Base-by-base conservation (phyloP, 2,888 invertebrate genomes). In the Agonopterix arenella region DNA sequence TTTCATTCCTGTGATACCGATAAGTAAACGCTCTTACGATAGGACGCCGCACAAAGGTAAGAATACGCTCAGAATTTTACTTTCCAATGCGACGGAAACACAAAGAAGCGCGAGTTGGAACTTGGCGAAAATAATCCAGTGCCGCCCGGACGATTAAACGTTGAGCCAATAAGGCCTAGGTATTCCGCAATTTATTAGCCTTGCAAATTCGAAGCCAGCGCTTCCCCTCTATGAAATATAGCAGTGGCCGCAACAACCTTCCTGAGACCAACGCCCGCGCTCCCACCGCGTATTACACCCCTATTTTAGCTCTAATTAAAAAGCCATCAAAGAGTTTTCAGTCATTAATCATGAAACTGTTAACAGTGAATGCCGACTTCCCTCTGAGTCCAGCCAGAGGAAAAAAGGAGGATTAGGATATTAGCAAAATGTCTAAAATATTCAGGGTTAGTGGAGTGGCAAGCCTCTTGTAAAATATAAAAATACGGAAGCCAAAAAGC, bases 341-440 rank as follows among this genome's bases (percentile, higher is more conserved):
- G 84, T 82, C 89, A 89, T 89, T 89, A 89, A 89, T 89, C 89
- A 89, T 86, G 88, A 84, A 86, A 88, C 88, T 88, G 89, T 88
- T 88, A 89, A 82, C 86, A 74, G 71, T 84, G 83, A 84, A 88
- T 84, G 76, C 82, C 76, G 80, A 80, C 84, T 85, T 81, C 73
- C 78, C 79, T 73, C 68, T 58, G 63, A 79, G 75, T 75, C 73
- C 69, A 28, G 28, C 7, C 62, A 51, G 67, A 73, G 70, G 74
- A 81, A 83, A 86, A 77, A 84, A 84, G 66, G 70, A 79, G 76
- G 78, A 83, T 84, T 82, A 82, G 76, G 77, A 80, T 84, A 84
- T 86, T 86, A 85, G 79, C 82, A 82, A 82, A 84, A 86, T 79
- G 73, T 68, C 78, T 81, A 73, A 84, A 86, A 86, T 81, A 81